Percentiles rank a stretch among this genome's conserved stretches.
Conservation (phyloP, 35 echinoderm and acorn worm genomes). For the Strongylocentrotus purpuratus region DNA sequence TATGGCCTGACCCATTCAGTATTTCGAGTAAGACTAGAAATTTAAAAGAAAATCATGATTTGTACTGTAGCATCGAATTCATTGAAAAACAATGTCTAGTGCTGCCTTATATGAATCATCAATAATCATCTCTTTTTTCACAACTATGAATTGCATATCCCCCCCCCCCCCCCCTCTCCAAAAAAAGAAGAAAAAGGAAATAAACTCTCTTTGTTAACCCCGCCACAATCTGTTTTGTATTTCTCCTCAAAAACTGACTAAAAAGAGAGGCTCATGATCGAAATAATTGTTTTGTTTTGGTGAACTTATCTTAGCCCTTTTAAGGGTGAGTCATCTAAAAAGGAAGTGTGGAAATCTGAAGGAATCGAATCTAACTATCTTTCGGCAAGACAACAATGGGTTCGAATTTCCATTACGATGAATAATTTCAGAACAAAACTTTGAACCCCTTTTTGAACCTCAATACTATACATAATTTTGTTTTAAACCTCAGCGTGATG, state of each 20-base stretch:
- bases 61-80: no score
- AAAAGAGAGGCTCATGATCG: not conserved
- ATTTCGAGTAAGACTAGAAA: no score
- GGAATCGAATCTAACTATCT: not conserved
- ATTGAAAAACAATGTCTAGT: no score
- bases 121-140: no score
- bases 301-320: not conserved
- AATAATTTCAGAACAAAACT: not conserved
- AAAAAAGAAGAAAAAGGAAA: not conserved
- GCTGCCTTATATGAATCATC: no score
- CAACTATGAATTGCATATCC: not conserved
- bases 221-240: not conserved
- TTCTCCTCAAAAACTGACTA: not conserved
- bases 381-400: not conserved
- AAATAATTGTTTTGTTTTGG: not conserved
- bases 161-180: not conserved
- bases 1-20: no score
- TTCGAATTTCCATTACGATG: not conserved
- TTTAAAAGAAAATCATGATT: no score
- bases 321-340: not conserved
- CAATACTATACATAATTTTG: not conserved
- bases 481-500: no score
- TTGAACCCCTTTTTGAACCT: not conserved
- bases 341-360: not conserved
- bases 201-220: no score